These are phyloP conservation scores for Lipophrys pholis DNA, from an alignment of 2,113 vertebrate species.

Conservation along the genomic window DNA sequence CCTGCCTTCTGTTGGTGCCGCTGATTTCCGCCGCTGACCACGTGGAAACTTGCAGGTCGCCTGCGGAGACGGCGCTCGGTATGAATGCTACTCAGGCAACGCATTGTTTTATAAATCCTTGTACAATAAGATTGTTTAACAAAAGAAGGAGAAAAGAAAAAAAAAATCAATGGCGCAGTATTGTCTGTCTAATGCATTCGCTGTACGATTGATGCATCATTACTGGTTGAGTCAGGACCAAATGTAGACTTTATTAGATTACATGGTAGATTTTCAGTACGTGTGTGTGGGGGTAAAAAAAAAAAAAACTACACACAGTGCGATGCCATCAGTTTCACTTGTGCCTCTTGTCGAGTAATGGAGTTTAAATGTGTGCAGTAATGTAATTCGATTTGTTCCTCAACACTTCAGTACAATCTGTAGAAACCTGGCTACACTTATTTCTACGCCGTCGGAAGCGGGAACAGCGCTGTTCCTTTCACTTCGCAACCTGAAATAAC, in stretches of 20 bases:
- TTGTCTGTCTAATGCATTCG: conserved; percentile 53
- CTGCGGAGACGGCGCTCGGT: conserved; percentile 19
- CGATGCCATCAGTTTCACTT: conserved; percentile 62
- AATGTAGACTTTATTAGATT: conserved; percentile 58
- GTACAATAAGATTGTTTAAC: conserved; percentile 51
- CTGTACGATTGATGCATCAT: conserved; percentile 49
- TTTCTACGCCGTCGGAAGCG: conserved; percentile 38
- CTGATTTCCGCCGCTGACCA: conserved; percentile 15
- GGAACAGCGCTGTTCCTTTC: conserved; percentile 40
- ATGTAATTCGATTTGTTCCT: conserved; percentile 55
- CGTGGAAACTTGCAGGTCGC: conserved; percentile 30
- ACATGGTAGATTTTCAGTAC: conserved; percentile 53
- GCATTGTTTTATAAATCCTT: conserved; percentile 61
- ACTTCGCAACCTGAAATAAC: conserved; percentile 61
- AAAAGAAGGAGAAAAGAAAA: conserved; percentile 12
- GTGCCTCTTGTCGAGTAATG: conserved; percentile 77
- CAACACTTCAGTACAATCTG: conserved; percentile 47
- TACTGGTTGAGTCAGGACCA: conserved; percentile 79
- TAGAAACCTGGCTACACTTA: conserved; percentile 45
- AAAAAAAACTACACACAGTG: conserved; percentile 24
- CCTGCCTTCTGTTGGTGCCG: conserved; percentile 53
- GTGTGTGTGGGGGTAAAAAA: conserved; percentile 20
- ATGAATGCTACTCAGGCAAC: conserved; percentile 42
- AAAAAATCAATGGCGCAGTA: conserved; percentile 49
- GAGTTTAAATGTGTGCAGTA: conserved; percentile 66